These are phyloP conservation scores for Nicator chloris DNA, from an alignment of 2,113 vertebrate species.

Conservation along the genomic window DNA sequence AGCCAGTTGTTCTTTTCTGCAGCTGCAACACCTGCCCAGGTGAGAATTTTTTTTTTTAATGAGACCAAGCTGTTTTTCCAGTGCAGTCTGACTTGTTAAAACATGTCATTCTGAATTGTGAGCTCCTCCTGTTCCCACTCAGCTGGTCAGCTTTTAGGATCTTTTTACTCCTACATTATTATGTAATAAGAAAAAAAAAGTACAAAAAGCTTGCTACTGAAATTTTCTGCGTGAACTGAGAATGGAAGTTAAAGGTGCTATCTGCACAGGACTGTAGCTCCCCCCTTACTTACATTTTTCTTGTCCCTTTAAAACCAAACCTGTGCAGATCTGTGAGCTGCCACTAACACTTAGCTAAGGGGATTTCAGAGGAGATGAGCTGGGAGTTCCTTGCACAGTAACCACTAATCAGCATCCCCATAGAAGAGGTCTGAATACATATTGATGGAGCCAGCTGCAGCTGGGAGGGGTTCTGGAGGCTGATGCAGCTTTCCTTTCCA, in stretches of 20 bases:
- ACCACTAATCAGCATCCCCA: neutral
- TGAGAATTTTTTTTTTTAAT: neutral
- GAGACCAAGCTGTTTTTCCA: neutral
- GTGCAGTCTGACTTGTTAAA: neutral
- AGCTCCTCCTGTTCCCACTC: neutral
- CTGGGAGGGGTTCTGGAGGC: neutral
- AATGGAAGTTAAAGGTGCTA: neutral
- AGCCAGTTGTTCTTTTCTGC: neutral
- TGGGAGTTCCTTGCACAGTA: neutral
- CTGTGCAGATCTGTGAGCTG: neutral
- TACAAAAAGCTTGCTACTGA: neutral
- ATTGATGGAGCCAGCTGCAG: constrained; percentile 38
- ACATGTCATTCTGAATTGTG: neutral
- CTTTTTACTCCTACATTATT: neutral
- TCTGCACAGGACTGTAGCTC: neutral
- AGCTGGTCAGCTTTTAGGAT: neutral
- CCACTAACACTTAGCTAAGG: neutral
- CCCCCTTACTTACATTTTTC: neutral
- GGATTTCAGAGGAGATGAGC: neutral
- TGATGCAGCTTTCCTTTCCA: neutral
- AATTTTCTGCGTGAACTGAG: neutral
- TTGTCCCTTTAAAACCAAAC: neutral
- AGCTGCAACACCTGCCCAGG: neutral
- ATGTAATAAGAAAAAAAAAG: neutral
- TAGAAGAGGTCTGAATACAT: constrained; percentile 20